Conservation (phyloP, 2,113 vertebrate species). For the Piprites chloris region DNA sequence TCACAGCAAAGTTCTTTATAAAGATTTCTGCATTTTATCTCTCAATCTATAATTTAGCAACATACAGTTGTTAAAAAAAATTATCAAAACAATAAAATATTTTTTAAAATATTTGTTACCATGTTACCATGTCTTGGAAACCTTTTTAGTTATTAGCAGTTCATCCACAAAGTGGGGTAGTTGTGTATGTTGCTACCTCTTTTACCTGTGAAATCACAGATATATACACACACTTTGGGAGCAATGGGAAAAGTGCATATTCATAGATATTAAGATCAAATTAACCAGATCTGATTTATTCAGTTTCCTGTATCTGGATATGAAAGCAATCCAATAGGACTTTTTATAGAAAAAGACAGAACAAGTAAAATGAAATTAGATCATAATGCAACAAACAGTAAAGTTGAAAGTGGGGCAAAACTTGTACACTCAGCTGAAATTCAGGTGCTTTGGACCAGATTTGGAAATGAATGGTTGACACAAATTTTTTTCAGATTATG, state of each 20-base stretch:
- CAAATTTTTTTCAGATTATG: background rate
- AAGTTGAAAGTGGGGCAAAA: background rate
- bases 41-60: background rate
- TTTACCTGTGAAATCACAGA: background rate
- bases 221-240: background rate
- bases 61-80: background rate
- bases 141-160: background rate
- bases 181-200: background rate
- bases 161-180: background rate
- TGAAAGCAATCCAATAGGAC: background rate
- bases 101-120: constrained; percentile 4
- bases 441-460: background rate
- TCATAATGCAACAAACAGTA: background rate
- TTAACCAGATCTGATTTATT: background rate
- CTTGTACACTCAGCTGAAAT: background rate
- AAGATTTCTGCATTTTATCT: background rate
- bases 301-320: background rate
- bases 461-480: background rate
- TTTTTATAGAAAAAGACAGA: background rate
- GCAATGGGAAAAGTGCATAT: background rate
- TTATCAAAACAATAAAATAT: background rate
- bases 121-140: background rate
- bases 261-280: background rate
- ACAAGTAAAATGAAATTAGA: background rate
- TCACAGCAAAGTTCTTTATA: background rate